Evolutionary conservation across 2,888 invertebrate species (phyloP).

Genomic region (Tipula unca): DNA sequence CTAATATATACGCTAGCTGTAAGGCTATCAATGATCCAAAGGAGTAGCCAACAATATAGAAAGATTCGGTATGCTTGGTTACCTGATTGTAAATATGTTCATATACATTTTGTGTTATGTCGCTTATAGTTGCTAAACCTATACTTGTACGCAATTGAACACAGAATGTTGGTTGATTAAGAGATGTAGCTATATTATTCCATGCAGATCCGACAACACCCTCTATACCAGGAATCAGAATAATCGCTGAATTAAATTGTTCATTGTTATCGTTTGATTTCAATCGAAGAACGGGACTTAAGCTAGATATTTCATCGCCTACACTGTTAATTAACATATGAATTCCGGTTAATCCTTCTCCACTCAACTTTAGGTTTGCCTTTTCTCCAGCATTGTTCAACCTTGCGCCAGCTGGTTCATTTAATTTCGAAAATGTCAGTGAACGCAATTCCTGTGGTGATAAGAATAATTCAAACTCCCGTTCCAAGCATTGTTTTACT

Average conservation of each 20-base stretch:
- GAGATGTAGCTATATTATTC: conserved; percentile 34
- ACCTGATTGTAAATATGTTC: conserved; percentile 30
- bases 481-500: conserved; percentile 84
- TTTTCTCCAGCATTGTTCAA: conserved; percentile 31
- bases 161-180: too few species aligned
- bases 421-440: conserved; percentile 55
- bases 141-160: conserved; percentile 35
- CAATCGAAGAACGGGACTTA: conserved; percentile 48
- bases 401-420: conserved; percentile 34
- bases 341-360: conserved; percentile 42
- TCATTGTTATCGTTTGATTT: conserved; percentile 36
- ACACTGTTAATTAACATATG: conserved; percentile 52
- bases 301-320: conserved; percentile 49
- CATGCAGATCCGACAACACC: conserved; percentile 48
- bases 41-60: too few species aligned
- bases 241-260: conserved; percentile 33
- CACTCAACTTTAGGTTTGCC: conserved; percentile 35
- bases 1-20: conserved; percentile 65
- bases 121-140: background rate
- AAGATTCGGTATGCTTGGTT: conserved; percentile 48
- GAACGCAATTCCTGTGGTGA: conserved; percentile 78
- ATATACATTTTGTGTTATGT: background rate
- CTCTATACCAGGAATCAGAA: conserved; percentile 62
- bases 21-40: conserved; percentile 72
- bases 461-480: conserved; percentile 79